Conservation (phyloP, 2,888 invertebrate genomes). For the Lycaena phlaeas region DNA sequence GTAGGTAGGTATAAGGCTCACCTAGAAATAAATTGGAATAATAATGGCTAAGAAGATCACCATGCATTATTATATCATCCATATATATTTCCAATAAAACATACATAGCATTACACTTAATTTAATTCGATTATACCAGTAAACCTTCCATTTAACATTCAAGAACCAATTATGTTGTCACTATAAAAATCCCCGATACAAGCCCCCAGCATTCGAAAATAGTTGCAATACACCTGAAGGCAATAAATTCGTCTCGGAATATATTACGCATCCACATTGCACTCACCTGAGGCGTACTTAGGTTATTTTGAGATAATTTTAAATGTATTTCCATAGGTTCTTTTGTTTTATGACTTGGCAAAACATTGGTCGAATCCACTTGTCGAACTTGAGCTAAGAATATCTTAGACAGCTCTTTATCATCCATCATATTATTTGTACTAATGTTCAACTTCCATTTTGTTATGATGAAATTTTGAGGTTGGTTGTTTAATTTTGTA, state of each 20-base stretch:
- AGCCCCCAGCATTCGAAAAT: not conserved
- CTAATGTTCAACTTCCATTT: too few species aligned
- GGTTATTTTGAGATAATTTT: constrained; percentile 3
- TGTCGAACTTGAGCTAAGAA: not conserved
- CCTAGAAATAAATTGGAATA: too few species aligned
- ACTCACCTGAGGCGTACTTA: constrained; percentile 10
- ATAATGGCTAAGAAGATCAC: too few species aligned
- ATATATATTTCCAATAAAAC: too few species aligned
- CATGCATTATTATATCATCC: too few species aligned
- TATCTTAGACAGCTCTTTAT: constrained; percentile 10
- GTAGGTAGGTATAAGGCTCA: too few species aligned
- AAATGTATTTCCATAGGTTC: constrained; percentile 2
- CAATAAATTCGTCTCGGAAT: constrained; percentile 18
- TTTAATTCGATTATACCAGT: too few species aligned
- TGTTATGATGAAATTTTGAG: too few species aligned
- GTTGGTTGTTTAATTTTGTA: too few species aligned
- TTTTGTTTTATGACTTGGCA: not conserved
- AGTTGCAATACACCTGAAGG: constrained; percentile 17
- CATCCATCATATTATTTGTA: constrained; percentile 6
- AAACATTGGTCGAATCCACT: not conserved
- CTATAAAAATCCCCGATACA: not conserved
- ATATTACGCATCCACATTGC: constrained; percentile 15
- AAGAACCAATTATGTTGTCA: constrained; percentile 1
- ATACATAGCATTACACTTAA: too few species aligned
- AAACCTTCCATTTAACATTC: too few species aligned